Conservation (phyloP, 2,113 vertebrate genomes). For the Nycticebus coucang region DNA sequence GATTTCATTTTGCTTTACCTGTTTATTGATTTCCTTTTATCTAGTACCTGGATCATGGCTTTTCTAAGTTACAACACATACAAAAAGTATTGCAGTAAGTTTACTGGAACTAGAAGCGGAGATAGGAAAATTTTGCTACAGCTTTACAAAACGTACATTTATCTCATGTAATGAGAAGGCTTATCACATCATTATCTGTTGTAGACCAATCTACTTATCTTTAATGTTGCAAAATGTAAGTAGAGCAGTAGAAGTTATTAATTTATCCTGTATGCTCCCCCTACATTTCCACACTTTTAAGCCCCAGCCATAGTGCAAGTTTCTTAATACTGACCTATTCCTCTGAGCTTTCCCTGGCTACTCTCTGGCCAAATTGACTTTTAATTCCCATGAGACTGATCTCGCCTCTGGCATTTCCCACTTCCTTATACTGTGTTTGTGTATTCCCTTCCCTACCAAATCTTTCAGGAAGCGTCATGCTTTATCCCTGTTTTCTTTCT, state of each 20-base stretch:
- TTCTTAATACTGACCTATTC: neutral
- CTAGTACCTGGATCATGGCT: conserved; percentile 24
- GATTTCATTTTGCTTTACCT: conserved; percentile 52
- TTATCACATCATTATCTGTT: neutral
- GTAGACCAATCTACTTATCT: neutral
- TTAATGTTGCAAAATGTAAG: neutral
- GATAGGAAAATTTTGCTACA: neutral
- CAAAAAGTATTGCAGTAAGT: neutral
- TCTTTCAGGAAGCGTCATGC: neutral
- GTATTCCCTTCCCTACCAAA: neutral
- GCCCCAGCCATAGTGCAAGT: neutral
- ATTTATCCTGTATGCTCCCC: neutral
- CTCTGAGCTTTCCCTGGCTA: neutral
- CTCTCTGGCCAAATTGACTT: neutral
- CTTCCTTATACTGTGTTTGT: neutral
- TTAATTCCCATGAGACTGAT: neutral
- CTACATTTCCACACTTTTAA: neutral
- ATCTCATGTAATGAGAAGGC: neutral
- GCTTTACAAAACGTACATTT: neutral
- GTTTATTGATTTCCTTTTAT: conserved; percentile 59
- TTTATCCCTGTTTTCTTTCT: neutral
- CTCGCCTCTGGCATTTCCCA: neutral
- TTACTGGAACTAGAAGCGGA: neutral
- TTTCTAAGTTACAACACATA: conserved; percentile 28
- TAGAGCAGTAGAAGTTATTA: neutral